Evolutionary conservation across 2,888 invertebrate genomes (phyloP).

Genomic region (Lasius fuliginosus): DNA sequence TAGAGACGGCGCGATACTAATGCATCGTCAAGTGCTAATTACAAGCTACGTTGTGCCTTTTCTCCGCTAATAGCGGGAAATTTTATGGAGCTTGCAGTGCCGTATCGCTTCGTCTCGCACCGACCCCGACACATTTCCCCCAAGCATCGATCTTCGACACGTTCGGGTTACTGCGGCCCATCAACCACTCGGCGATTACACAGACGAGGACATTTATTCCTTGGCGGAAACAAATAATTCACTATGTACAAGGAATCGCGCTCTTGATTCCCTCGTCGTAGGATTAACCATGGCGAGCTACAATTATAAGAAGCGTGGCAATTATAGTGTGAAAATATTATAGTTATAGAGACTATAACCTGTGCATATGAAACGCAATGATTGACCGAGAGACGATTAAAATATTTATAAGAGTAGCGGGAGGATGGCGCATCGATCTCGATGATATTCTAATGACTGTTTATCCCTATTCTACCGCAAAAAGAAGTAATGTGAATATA

Average conservation of each 20-base stretch:
- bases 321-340: conserved; percentile 23
- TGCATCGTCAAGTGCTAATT: conserved; percentile 85
- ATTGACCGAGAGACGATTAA: conserved; percentile 17
- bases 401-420: not conserved
- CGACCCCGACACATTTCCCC: conserved; percentile 35
- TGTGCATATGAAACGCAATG: not conserved
- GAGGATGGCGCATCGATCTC: not conserved
- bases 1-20: conserved; percentile 78
- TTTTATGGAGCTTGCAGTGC: conserved; percentile 80
- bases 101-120: conserved; percentile 56
- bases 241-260: conserved; percentile 32
- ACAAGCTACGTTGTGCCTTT: conserved; percentile 78
- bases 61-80: conserved; percentile 81
- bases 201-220: conserved; percentile 53
- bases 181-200: conserved; percentile 52
- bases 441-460: not conserved
- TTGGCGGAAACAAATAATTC: conserved; percentile 49
- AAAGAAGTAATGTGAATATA: not conserved
- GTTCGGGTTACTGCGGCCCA: conserved; percentile 46
- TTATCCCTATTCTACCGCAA: not conserved
- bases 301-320: conserved; percentile 14
- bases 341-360: not conserved
- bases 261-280: not conserved
- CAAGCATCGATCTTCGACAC: conserved; percentile 47
- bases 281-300: not conserved